phyloP scores from a whole-genome alignment of 2,888 invertebrate genomes.

The Penaeus monodon region DNA sequence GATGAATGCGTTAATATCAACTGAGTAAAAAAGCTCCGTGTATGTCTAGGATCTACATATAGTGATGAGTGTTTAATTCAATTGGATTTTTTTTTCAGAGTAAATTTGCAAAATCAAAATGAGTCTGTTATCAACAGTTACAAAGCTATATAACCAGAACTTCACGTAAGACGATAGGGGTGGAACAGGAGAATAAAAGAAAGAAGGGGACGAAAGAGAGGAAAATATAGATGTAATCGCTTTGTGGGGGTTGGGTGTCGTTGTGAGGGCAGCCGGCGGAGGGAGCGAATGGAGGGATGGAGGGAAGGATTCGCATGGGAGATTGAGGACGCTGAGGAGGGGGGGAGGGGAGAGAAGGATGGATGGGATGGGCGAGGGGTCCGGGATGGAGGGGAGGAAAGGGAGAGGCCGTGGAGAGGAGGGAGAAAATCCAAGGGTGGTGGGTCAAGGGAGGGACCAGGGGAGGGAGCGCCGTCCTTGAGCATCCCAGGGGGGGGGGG shows the following conservation, averaged over 20 bases:
- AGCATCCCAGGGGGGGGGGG: neutral
- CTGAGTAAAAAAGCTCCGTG: too few relatives aligned
- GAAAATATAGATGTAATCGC: too few relatives aligned
- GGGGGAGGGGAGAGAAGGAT: neutral
- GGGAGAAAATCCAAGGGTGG: neutral
- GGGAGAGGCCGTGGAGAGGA: neutral
- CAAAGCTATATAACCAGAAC: too few relatives aligned
- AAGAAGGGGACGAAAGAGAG: neutral
- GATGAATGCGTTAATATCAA: too few relatives aligned
- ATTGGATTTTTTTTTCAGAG: too few relatives aligned
- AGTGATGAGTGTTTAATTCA: too few relatives aligned
- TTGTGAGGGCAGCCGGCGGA: neutral
- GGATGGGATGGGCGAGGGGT: neutral
- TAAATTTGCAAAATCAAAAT: too few relatives aligned
- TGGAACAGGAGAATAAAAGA: neutral
- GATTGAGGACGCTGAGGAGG: neutral
- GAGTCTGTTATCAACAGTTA: too few relatives aligned
- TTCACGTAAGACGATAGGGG: too few relatives aligned
- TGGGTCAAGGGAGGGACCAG: too few relatives aligned
- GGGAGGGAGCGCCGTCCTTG: neutral
- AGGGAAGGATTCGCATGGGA: neutral
- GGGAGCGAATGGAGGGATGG: neutral
- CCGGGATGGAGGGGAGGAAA: neutral
- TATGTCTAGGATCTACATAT: too few relatives aligned
- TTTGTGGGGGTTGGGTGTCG: neutral